Evolutionary conservation across 1,140 invertebrate species (phyloP).

Genomic region (Orchestia grillus): DNA sequence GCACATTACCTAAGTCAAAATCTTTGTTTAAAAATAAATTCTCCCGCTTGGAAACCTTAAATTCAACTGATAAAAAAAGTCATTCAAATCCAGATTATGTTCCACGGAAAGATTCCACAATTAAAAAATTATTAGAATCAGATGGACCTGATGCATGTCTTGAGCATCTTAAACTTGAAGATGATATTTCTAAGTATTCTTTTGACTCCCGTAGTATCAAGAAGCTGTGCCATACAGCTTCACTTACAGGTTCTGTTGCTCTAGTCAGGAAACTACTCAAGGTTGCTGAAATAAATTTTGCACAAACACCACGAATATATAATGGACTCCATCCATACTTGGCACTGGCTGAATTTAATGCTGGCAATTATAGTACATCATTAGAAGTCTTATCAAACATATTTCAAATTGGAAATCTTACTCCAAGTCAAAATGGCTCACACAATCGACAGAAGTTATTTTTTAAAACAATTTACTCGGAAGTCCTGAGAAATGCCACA

Average conservation of each 20-base stretch:
- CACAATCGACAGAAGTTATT: background rate
- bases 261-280: background rate
- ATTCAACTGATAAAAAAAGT: background rate
- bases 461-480: background rate
- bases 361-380: background rate
- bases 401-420: background rate
- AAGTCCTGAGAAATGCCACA: background rate
- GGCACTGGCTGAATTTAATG: background rate
- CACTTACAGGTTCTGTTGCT: background rate
- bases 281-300: background rate
- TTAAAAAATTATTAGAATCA: background rate
- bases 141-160: background rate
- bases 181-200: slow-evolving; percentile 5
- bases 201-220: background rate
- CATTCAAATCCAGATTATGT: background rate
- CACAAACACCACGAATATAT: background rate
- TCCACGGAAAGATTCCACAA: background rate
- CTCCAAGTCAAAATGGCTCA: background rate
- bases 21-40: background rate
- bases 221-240: background rate
- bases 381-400: background rate
- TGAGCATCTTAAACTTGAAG: background rate
- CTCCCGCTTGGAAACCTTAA: background rate
- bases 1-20: background rate
- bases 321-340: background rate